Evolutionary conservation across 2,797 vertebrate genomes (phyloP).

Genomic region (Acipenser oxyrinchus): DNA sequence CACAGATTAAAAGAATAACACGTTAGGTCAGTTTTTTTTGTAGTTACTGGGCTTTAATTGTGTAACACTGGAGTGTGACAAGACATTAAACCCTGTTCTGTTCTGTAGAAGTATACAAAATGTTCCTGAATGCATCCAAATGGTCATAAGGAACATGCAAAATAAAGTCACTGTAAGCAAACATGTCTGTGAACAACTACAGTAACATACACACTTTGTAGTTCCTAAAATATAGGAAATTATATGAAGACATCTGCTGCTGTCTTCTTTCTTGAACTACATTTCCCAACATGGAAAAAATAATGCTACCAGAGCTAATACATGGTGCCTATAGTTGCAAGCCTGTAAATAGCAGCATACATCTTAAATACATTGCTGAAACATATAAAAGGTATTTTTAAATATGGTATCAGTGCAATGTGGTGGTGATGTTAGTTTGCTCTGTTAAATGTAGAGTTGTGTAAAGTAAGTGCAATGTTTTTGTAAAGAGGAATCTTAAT

Average conservation of each 20-base stretch:
- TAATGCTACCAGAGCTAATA: conserved; percentile 30
- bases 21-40: too few relatives aligned
- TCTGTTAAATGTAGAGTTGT: conserved; percentile 27
- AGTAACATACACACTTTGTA: conserved; percentile 4
- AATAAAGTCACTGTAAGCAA: conserved; percentile 29
- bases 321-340: conserved; percentile 25
- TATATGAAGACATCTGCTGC: conserved; percentile 13
- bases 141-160: conserved; percentile 56
- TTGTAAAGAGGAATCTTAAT: too few relatives aligned
- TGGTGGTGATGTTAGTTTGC: conserved; percentile 11
- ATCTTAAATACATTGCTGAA: conserved; percentile 28
- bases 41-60: conserved; percentile 46
- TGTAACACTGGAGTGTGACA: conserved; percentile 35
- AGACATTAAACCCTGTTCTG: conserved; percentile 44
- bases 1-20: too few relatives aligned
- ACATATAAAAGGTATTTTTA: conserved; percentile 26
- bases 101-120: conserved; percentile 39
- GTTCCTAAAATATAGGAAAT: conserved; percentile 28
- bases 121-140: conserved; percentile 51
- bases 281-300: conserved; percentile 7
- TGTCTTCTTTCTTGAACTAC: conserved; percentile 2
- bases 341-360: conserved; percentile 37
- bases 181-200: background rate
- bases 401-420: conserved; percentile 30
- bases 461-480: conserved; percentile 13